These are phyloP conservation scores for Rotaria socialis DNA, from an alignment of 2,888 invertebrate species.

Conservation along the genomic window DNA sequence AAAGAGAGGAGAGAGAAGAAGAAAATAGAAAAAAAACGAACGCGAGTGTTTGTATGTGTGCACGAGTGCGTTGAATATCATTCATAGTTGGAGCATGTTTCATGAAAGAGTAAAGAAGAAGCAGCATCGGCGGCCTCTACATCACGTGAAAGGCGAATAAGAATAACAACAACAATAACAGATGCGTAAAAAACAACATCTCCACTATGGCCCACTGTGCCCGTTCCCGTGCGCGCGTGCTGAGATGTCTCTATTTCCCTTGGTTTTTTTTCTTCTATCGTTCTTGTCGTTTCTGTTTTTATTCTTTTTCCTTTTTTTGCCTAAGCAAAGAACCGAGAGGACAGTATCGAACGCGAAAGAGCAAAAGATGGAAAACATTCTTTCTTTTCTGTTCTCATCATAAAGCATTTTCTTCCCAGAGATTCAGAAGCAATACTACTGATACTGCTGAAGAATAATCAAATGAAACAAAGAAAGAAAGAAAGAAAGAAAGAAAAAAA, in stretches of 20 bases:
- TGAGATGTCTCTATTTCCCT: conserved; percentile 12
- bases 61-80: not conserved
- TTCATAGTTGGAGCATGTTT: not conserved
- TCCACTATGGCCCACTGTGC: not conserved
- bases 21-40: not conserved
- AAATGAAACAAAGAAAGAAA: conserved; percentile 5
- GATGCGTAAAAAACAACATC: conserved; percentile 32
- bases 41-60: not conserved
- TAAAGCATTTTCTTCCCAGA: not conserved
- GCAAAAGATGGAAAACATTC: conserved; percentile 16
- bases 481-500: not conserved
- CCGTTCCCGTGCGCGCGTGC: not conserved
- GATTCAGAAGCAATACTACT: conserved; percentile 12
- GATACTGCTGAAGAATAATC: not conserved
- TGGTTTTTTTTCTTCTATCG: conserved; percentile 11
- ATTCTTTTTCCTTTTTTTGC: not conserved
- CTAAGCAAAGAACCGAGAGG: not conserved
- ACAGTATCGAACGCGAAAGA: not conserved
- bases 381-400: conserved; percentile 7
- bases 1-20: not conserved
- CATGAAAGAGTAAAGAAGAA: conserved; percentile 16
- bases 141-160: conserved; percentile 18
- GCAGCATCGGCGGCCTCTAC: not conserved
- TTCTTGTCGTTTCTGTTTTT: conserved; percentile 7
- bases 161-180: conserved; percentile 32